Evolutionary conservation across 2,888 invertebrate species (phyloP), one percentile per base, ranked within the genome.

Genomic region (Azorinus chamasolen): DNA sequence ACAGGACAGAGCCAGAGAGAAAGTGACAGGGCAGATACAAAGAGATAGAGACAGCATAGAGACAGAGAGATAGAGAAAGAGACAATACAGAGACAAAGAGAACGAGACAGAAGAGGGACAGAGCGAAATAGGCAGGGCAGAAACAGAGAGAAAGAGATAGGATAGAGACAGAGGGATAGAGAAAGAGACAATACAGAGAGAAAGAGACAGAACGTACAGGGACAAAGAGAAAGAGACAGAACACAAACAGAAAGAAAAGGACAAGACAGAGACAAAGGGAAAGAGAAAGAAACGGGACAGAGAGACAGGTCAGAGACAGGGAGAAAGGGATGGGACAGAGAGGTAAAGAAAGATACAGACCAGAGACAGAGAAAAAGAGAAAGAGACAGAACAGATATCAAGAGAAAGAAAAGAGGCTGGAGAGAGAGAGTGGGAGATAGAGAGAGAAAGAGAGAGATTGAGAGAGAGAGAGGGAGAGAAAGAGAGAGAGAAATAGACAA

Each of bases 111-210:
- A 41, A 41, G 41, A 41, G 41, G 16, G 41, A 16, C 14, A 41
- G 41, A 41, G 41, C 10, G 41, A 16, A 16, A 41, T 8, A 41
- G 16, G 16, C 10, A 41, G 41, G 41, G 41, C 8, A 16, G 16
- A 16, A 41, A 16, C 8, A 41, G 16, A 16, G 16, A n/a, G n/a
- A n/a, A n/a, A n/a, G n/a, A n/a, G n/a, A n/a, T n/a, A n/a, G n/a
- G n/a, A n/a, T 43, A 27, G 39, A 54, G 54, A 32, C 18, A 54
- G 54, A 32, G 16, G 8, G 54, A 32, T 27, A 54, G 32, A 32
- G 54, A 54, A 20, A 32, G 37, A 54, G 6, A 20, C 14, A 48
- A 18, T 8, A 18, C 10, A 18, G 53, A n/a, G 53, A 25, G n/a
- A 53, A 25, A 53, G 22, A 24, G 10, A 53, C 10, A 48, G 12